Conservation (phyloP, 2,113 vertebrate species). For the Addax nasomaculatus region DNA sequence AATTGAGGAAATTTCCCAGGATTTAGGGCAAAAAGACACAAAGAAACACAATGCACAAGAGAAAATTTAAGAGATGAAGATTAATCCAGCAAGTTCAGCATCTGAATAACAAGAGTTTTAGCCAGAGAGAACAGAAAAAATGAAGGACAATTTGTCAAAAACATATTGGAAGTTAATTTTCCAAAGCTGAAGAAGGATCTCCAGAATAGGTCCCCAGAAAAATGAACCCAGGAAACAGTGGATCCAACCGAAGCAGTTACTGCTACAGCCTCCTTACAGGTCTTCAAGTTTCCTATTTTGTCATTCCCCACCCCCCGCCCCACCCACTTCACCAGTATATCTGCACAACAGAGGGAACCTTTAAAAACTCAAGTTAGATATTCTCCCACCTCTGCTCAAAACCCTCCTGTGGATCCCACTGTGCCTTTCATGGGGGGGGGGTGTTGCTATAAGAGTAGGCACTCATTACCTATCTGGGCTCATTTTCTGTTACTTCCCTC, state of each 20-base stretch:
- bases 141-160: background rate
- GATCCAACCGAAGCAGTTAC: background rate
- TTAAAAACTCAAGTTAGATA: slow-evolving; percentile 16
- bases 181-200: background rate
- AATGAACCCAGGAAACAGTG: background rate
- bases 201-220: background rate
- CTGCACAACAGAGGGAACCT: background rate
- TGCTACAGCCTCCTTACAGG: background rate
- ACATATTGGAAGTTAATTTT: background rate
- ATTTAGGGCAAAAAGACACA: background rate
- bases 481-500: background rate
- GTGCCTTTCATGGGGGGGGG: background rate
- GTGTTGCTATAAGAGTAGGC: background rate
- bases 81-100: background rate
- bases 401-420: background rate
- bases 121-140: background rate
- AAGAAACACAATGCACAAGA: slow-evolving; percentile 13
- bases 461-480: background rate
- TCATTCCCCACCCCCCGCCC: background rate
- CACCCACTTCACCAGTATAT: background rate
- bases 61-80: background rate
- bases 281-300: background rate
- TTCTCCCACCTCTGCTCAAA: background rate
- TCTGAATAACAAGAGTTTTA: background rate
- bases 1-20: background rate